phyloP scores from a whole-genome alignment of 2,113 vertebrate species.

The Microcebus jonahi region DNA sequence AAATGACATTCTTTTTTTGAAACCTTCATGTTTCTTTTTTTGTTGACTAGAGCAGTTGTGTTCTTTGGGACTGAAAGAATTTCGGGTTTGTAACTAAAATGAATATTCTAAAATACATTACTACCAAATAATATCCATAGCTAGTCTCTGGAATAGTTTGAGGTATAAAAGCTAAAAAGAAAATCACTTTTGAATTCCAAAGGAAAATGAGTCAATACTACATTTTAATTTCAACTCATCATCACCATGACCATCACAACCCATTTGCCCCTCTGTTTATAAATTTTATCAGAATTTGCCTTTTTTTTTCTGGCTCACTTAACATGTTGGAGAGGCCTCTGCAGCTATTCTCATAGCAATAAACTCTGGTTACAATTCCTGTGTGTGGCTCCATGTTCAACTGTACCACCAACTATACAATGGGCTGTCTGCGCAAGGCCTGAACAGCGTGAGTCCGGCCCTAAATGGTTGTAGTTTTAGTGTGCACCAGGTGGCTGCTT shows the following conservation, averaged over 20 bases:
- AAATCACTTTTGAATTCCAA: constrained; percentile 19
- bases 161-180: constrained; percentile 36
- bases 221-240: constrained; percentile 45
- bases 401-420: background rate
- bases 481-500: background rate
- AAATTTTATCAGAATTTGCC: constrained; percentile 10
- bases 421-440: background rate
- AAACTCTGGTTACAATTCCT: background rate
- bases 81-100: background rate
- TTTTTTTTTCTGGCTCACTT: constrained; percentile 17
- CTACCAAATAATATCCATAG: background rate
- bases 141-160: background rate
- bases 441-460: background rate
- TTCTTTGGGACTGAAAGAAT: constrained; percentile 31
- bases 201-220: constrained; percentile 16
- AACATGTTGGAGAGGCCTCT: background rate
- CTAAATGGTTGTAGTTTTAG: constrained; percentile 11
- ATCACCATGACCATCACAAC: background rate
- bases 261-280: background rate
- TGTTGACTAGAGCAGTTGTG: background rate
- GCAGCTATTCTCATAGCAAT: background rate
- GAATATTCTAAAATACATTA: constrained; percentile 14
- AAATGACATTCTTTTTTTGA: constrained; percentile 20
- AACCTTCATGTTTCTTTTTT: background rate
- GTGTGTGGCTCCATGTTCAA: background rate